phyloP scores from a whole-genome alignment of 2,797 vertebrate species.

The Pelochelys cantorii region DNA sequence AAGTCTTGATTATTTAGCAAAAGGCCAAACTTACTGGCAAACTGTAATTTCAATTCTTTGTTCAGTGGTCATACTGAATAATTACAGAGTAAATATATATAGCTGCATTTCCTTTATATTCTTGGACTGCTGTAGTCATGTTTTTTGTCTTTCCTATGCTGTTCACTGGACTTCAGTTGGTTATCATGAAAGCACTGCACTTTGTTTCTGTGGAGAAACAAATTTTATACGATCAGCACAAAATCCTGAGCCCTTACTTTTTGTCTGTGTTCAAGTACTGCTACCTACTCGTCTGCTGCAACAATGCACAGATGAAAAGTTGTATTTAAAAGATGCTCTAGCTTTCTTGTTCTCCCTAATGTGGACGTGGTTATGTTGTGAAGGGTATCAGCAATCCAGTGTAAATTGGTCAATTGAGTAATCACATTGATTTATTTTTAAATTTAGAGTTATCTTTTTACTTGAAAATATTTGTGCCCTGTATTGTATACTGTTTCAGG shows the following conservation, averaged over 20 bases:
- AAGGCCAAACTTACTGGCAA: neutral
- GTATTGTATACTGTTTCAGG: neutral
- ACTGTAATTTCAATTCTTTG: accelerated
- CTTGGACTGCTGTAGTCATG: slow-evolving; percentile 82
- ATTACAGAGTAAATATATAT: neutral
- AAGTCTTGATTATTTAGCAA: neutral
- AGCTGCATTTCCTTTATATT: slow-evolving; percentile 59
- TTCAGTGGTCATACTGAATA: accelerated
- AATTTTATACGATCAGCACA: slow-evolving; percentile 74
- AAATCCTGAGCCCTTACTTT: neutral
- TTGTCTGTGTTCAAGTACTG: neutral
- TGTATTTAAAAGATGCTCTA: accelerated
- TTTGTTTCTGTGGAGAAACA: slow-evolving; percentile 74
- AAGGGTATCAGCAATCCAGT: accelerated
- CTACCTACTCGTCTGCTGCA: neutral
- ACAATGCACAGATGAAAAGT: accelerated
- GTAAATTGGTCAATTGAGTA: accelerated
- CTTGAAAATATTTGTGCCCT: accelerated
- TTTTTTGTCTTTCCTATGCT: slow-evolving; percentile 59
- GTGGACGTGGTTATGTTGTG: accelerated
- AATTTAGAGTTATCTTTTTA: neutral
- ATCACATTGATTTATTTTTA: neutral
- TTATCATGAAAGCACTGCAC: slow-evolving; percentile 53
- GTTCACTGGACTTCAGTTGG: slow-evolving; percentile 67
- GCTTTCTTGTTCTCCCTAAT: accelerated